Conservation (phyloP, 2,888 invertebrate genomes). For the Seira musarum region DNA sequence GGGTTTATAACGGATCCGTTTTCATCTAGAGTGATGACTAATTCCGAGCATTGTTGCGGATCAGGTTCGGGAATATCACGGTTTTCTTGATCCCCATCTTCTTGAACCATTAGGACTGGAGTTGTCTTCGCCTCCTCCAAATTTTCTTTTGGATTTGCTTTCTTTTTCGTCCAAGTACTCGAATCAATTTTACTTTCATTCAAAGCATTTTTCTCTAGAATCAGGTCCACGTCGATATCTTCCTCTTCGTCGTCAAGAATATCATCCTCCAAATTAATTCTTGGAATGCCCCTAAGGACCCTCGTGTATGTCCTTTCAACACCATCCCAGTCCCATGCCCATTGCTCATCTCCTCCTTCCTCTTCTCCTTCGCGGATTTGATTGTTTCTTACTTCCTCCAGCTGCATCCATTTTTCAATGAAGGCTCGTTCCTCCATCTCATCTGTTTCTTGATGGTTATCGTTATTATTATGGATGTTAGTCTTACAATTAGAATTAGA, state of each 20-base stretch:
- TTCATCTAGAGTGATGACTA: slow-evolving; percentile 48
- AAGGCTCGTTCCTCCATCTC: slow-evolving; percentile 63
- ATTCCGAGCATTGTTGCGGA: too few relatives aligned
- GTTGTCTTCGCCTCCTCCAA: slow-evolving; percentile 6
- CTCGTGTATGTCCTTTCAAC: slow-evolving; percentile 57
- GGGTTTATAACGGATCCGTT: slow-evolving; percentile 42
- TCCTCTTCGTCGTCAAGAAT: slow-evolving; percentile 40
- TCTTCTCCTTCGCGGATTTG: slow-evolving; percentile 61
- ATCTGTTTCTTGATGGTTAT: slow-evolving; percentile 44
- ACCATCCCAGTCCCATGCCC: slow-evolving; percentile 69
- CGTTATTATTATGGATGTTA: slow-evolving; percentile 21
- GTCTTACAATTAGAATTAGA: slow-evolving; percentile 4
- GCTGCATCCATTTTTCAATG: slow-evolving; percentile 69
- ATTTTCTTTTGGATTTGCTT: slow-evolving; percentile 54
- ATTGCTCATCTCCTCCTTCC: slow-evolving; percentile 52
- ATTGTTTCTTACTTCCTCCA: slow-evolving; percentile 67
- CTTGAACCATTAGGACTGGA: slow-evolving; percentile 40
- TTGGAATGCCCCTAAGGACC: slow-evolving; percentile 35
- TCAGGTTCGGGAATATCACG: slow-evolving; percentile 25
- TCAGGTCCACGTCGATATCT: slow-evolving; percentile 47
- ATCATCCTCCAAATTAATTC: too few relatives aligned
- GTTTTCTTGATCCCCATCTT: slow-evolving; percentile 13
- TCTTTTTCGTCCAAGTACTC: slow-evolving; percentile 68
- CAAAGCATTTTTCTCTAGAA: slow-evolving; percentile 40
- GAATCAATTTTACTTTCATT: slow-evolving; percentile 63